These are phyloP conservation scores for Caenorhabditis briggsae DNA, from an alignment of 1,140 invertebrate species.

Conservation along the genomic window DNA sequence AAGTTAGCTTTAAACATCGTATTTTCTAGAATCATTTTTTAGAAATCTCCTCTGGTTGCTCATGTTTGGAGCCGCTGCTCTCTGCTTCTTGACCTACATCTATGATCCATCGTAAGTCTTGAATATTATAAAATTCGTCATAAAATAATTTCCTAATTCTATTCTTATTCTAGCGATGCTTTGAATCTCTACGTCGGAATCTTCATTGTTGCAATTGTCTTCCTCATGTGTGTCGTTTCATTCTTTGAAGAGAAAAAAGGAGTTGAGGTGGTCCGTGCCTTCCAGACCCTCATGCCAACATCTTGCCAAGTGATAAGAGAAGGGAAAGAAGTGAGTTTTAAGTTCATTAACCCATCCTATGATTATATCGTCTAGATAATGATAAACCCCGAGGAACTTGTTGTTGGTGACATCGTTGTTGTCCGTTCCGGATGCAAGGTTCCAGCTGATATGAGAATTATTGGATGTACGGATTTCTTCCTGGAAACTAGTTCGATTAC, in stretches of 20 bases:
- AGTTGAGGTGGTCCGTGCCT: constrained; percentile 64
- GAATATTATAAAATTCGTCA: background rate
- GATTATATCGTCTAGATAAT: background rate
- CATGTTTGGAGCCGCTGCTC: constrained; percentile 62
- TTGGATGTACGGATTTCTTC: constrained; percentile 69
- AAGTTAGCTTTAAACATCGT: background rate
- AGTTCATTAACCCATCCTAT: background rate
- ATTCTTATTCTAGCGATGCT: constrained; percentile 55
- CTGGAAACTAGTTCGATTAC: constrained; percentile 69
- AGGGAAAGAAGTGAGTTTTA: constrained; percentile 48
- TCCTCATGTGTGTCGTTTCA: constrained; percentile 66
- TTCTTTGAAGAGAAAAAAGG: constrained; percentile 67
- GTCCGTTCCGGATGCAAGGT: constrained; percentile 73
- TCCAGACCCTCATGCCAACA: constrained; percentile 60
- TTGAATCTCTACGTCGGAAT: constrained; percentile 66
- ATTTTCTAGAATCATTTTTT: background rate
- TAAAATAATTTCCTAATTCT: too few species aligned
- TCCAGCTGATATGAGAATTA: constrained; percentile 76
- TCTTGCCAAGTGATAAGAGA: constrained; percentile 65
- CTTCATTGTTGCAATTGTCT: constrained; percentile 62
- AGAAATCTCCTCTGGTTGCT: constrained; percentile 65
- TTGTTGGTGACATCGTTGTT: constrained; percentile 73
- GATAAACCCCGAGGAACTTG: constrained; percentile 68
- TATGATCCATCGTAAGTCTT: constrained; percentile 60
- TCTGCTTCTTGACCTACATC: constrained; percentile 64